Base-by-base conservation (phyloP, 2,888 invertebrate species). In the Calameuta idolon region DNA sequence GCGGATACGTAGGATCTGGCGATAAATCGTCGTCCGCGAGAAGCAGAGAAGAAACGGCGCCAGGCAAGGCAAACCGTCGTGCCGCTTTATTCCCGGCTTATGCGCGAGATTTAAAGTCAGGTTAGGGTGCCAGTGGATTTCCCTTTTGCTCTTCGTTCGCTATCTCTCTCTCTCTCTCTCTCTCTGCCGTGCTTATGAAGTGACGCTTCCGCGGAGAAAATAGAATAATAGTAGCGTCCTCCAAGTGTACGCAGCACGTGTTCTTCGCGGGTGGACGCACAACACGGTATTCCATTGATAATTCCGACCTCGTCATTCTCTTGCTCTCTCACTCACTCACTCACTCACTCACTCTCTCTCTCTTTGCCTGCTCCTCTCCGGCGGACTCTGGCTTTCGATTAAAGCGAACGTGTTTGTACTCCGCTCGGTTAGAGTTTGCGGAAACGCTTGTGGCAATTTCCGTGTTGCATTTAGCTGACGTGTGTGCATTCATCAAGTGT, bases 241-340 rank as follows among this genome's bases (percentile, higher is more conserved):
- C 71, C 75, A 68, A 34, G 33, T 12, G 69, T 69, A 33, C 68
- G 37, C 31, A 68, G 69, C 81, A 83, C 82, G 81, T 84, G 81
- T 75, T 55, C 55, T 55, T 55, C 9, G 55, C 77, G 79, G 80
- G 83, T 79, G 83, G 83, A 86, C 69, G 83, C 76, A 80, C 79
- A 84, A 74, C 77, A 76, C 71, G 87, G 87, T 84, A 85, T 87
- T 81, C 85, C 87, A 87, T 87, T 87, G 87, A 87, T 85, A 85
- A 86, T 79, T 82, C 73, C 30, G 37, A 11, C 69, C 71, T 69
- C 78, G 73, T 77, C 78, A 55, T 55, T 55, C 55, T 40, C 40
- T 40, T 1, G 4, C 40, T 15, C 15, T 15, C 12, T 40, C 40
- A 4, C 40, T 40, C 37, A 11, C 35, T 11, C 34, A 11, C 11